Percentiles rank a stretch among this genome's conserved stretches.
Evolutionary conservation across 1,140 invertebrate genomes (phyloP).

Genomic region (Macrobrachium nipponense): DNA sequence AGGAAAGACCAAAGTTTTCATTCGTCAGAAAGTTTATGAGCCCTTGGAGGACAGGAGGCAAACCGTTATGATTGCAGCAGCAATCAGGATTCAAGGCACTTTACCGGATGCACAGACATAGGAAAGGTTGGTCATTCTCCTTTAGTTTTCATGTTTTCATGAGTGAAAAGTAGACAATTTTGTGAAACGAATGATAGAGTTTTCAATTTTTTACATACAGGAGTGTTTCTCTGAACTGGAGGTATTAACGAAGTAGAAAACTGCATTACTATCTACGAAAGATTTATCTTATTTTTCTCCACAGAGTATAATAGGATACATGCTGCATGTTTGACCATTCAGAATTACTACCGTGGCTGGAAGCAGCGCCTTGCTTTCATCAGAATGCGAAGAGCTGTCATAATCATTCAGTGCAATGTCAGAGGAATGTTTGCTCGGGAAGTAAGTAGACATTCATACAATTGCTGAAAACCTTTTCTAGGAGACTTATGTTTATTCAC

Average conservation of each 20-base stretch:
- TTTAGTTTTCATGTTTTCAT: background rate
- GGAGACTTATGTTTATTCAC: too few species aligned
- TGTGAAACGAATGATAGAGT: background rate
- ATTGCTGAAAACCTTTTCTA: too few species aligned
- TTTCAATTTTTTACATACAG: background rate
- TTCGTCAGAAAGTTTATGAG: slow-evolving; percentile 86
- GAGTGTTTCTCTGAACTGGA: background rate
- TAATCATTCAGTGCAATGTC: slow-evolving; percentile 90
- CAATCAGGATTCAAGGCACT: slow-evolving; percentile 86
- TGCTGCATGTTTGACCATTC: slow-evolving; percentile 82
- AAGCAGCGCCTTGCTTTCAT: slow-evolving; percentile 85
- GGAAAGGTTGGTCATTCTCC: slow-evolving; percentile 72
- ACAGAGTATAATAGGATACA: slow-evolving; percentile 74
- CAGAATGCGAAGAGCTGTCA: slow-evolving; percentile 83
- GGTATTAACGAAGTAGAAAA: background rate
- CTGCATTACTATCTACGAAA: background rate
- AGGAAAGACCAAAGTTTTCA: slow-evolving; percentile 90
- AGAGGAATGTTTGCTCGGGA: slow-evolving; percentile 91
- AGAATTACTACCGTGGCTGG: slow-evolving; percentile 89
- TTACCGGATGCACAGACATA: slow-evolving; percentile 76
- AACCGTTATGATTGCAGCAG: slow-evolving; percentile 77
- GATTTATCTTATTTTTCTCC: slow-evolving; percentile 10
- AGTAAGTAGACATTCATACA: slow-evolving; percentile 65
- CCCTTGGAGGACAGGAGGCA: slow-evolving; percentile 85
- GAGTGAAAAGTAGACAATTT: too few species aligned